Conservation (phyloP, 2,797 vertebrate species). For the Phyllotis vaccarum region DNA sequence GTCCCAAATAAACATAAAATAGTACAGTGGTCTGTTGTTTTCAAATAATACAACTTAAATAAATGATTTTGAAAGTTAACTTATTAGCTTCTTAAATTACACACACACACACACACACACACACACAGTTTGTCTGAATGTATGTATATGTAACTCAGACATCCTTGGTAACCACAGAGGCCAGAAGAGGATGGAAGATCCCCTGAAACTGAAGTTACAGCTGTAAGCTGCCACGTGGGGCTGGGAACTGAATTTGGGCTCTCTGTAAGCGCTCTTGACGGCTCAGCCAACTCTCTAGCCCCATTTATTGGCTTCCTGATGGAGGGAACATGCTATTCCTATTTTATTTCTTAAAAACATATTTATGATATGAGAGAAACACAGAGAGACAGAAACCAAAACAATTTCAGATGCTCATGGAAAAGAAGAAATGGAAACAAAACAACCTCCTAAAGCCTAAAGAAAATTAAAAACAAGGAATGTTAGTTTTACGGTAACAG, state of each 20-base stretch:
- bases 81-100: slow-evolving; percentile 11
- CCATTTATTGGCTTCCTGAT: neutral
- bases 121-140: no score
- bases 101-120: no score
- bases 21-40: neutral
- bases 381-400: slow-evolving; percentile 29
- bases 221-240: neutral
- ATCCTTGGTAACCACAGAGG: neutral
- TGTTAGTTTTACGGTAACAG: slow-evolving; percentile 65
- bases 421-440: slow-evolving; percentile 65
- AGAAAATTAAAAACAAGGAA: slow-evolving; percentile 59
- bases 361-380: slow-evolving; percentile 25
- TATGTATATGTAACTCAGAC: no score
- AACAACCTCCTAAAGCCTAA: slow-evolving; percentile 17
- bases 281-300: neutral
- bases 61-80: slow-evolving; percentile 33
- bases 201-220: neutral
- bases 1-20: neutral
- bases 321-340: slow-evolving; percentile 47
- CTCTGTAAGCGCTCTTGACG: neutral
- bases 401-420: neutral
- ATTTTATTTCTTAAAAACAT: slow-evolving; percentile 47
- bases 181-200: neutral
- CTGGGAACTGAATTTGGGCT: neutral
- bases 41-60: slow-evolving; percentile 5